Evolutionary conservation across 2,888 invertebrate genomes (phyloP).

Genomic region (Amblyjoppa fuscipennis): DNA sequence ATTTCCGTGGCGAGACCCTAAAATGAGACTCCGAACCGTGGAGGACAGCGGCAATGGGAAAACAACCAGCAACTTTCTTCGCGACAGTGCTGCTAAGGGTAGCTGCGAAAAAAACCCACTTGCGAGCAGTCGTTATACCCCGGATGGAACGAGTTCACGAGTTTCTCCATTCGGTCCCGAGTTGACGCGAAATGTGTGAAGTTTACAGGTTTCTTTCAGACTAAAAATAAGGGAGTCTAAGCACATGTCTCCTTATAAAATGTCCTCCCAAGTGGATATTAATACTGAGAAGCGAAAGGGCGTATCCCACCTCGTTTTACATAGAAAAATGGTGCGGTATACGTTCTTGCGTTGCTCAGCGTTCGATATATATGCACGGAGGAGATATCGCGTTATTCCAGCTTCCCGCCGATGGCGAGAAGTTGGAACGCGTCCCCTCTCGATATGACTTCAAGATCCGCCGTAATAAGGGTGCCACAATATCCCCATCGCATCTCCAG

Average conservation of each 20-base stretch:
- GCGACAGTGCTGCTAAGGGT: conserved; percentile 6
- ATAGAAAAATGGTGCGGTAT: too few species aligned
- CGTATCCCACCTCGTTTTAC: too few species aligned
- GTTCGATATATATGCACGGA: too few species aligned
- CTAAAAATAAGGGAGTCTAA: not conserved
- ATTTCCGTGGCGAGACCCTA: conserved; percentile 23
- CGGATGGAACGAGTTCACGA: not conserved
- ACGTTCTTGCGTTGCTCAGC: too few species aligned
- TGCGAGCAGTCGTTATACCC: conserved; percentile 6
- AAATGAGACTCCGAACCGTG: conserved; percentile 27
- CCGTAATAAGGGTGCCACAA: conserved; percentile 4
- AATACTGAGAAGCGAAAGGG: too few species aligned
- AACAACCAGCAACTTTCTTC: conserved; percentile 46
- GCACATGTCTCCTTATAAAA: not conserved
- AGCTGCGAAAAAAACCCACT: conserved; percentile 12
- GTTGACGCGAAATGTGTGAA: not conserved
- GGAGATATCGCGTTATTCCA: not conserved
- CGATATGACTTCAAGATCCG: conserved; percentile 1
- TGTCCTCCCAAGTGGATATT: not conserved
- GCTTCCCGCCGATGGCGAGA: not conserved
- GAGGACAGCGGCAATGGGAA: conserved; percentile 1
- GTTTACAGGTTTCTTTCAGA: not conserved
- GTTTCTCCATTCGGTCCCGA: not conserved
- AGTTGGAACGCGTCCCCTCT: not conserved
- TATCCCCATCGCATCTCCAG: not conserved